Base-by-base conservation (phyloP, 2,888 invertebrate species). In the Microdon myrmicae region DNA sequence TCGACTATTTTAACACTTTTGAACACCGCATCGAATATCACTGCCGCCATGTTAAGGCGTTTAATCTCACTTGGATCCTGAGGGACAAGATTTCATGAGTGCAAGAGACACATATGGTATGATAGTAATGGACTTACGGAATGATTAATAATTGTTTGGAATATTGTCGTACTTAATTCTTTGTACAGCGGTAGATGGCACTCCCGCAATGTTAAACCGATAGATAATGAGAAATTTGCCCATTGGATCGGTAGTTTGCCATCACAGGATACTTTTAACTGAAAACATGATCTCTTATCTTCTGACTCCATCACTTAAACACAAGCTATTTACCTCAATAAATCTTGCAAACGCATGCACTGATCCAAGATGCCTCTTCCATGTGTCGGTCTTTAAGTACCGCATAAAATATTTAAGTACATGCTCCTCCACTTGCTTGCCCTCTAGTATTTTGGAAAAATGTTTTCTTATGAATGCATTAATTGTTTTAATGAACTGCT, bases 351-450 rank as follows among this genome's bases (percentile, higher is more conserved):
- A 77, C 0, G 76, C 76, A 68, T 78, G 73, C 2, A 74, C 58
- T 2, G 72, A 67, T 0, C 79, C 79, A 3, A 76, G 54, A 35
- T 79, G 71, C 1, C 70, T 71, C 56, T 76, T 77, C 79, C 78
- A 78, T 10, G 49, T 23, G 17, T 70, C 64, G 29, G 70, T 72
- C 4, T 69, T 69, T 29, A 78, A 61, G 44, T 72, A 72, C 8
- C 69, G 37, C 20, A 74, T 71, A 48, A 76, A 78, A 39, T 74
- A 73, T 9, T 44, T 67, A 28, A 76, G 71, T 12, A 77, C 58
- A 8, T 39, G 29, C 0, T 48, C 35, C n/a, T 73, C 70, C 2
- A 4, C n/a, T 2, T 19, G 37, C 3, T 13, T 14, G 37, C 4
- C 3, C 6, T 20, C n/a, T 1, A 6, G 61, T 12, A 34, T 68